Conservation (phyloP, 1,140 invertebrate species). For the Nautilus pompilius region DNA sequence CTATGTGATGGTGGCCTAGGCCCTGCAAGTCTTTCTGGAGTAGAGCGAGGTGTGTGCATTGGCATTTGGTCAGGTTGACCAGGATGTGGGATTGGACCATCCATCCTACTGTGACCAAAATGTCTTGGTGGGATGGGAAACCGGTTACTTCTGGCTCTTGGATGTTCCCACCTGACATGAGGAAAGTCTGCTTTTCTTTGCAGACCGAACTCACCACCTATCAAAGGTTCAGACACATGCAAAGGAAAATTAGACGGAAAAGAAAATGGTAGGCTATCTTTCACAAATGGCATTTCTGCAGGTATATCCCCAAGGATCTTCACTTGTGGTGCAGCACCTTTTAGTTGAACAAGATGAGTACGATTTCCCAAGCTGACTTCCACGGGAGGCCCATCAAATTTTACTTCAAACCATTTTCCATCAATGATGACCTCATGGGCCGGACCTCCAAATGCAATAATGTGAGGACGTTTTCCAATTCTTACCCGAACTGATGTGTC, state of each 20-base stretch:
- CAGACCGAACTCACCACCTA: no score
- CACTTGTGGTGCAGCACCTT: conserved; percentile 72
- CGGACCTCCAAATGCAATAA: conserved; percentile 84
- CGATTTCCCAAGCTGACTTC: conserved; percentile 57
- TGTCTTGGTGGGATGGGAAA: no score
- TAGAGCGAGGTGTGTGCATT: not conserved
- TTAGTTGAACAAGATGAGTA: conserved; percentile 79
- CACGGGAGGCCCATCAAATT: conserved; percentile 45
- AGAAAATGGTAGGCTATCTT: no score
- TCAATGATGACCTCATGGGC: conserved; percentile 80
- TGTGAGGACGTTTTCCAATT: conserved; percentile 71
- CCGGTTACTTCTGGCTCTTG: no score
- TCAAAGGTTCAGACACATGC: no score
- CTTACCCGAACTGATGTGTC: conserved; percentile 73
- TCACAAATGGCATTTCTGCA: no score
- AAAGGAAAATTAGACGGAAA: no score
- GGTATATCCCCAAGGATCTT: conserved; percentile 56
- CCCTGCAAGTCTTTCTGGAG: not conserved
- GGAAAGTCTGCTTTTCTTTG: no score
- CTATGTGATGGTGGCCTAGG: no score
- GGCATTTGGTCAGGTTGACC: not conserved
- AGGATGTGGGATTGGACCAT: no score
- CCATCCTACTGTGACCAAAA: no score
- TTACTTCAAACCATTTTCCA: conserved; percentile 58
- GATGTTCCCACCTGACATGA: no score